Evolutionary conservation across 2,113 vertebrate genomes (phyloP).

Genomic region (Neotragus pygmaeus): DNA sequence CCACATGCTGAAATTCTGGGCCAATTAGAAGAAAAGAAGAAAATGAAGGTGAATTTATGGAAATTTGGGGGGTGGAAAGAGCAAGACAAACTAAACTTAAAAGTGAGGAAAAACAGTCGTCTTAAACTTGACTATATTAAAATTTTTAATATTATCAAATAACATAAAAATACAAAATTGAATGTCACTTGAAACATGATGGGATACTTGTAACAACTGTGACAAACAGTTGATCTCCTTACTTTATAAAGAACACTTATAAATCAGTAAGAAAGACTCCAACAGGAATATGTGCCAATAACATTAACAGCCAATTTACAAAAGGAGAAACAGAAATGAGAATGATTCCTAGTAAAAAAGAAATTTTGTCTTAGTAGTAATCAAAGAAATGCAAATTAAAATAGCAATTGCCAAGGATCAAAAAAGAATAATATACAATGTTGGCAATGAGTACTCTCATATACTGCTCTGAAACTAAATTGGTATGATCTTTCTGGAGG

Average conservation of each 20-base stretch:
- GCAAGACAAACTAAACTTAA: neutral
- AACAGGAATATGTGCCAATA: constrained; percentile 36
- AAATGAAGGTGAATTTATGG: neutral
- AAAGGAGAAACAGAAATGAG: constrained; percentile 55
- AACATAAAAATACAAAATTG: neutral
- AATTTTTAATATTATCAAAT: neutral
- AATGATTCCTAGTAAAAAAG: constrained; percentile 42
- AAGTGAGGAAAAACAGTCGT: neutral
- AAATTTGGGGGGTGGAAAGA: neutral
- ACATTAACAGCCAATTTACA: constrained; percentile 39
- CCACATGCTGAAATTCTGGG: neutral
- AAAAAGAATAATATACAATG: constrained; percentile 39
- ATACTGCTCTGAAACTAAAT: neutral
- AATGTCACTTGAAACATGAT: neutral
- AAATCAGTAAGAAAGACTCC: constrained; percentile 21
- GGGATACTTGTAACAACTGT: neutral
- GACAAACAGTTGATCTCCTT: neutral
- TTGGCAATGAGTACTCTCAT: constrained; percentile 19
- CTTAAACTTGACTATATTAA: neutral
- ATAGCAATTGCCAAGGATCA: constrained; percentile 59
- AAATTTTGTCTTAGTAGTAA: constrained; percentile 59
- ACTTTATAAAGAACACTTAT: neutral
- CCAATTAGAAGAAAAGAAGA: neutral
- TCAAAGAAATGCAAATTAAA: constrained; percentile 72
- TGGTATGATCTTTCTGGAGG: constrained; percentile 57